These are phyloP conservation scores for Drosophila atripex DNA, from an alignment of 2,888 invertebrate genomes.

Conservation along the genomic window DNA sequence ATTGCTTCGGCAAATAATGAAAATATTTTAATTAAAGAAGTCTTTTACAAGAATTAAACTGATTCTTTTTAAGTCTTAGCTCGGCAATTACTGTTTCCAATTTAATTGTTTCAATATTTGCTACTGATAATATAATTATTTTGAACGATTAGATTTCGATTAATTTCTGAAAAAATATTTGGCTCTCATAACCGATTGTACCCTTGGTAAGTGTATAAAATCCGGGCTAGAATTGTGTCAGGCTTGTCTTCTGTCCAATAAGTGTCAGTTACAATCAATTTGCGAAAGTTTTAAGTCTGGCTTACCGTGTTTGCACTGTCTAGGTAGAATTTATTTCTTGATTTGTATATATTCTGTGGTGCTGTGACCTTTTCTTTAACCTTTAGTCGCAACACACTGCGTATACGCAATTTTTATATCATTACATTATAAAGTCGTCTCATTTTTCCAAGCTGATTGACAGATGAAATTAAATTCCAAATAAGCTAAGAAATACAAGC, in stretches of 20 bases:
- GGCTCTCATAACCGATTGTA: neutral
- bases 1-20: neutral
- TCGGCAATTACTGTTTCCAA: too few relatives aligned
- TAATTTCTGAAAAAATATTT: neutral
- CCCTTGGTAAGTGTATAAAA: neutral
- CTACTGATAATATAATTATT: too few relatives aligned
- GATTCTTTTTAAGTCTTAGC: too few relatives aligned
- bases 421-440: conserved; percentile 44
- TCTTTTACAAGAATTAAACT: too few relatives aligned
- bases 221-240: conserved; percentile 26
- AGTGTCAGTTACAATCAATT: conserved; percentile 82
- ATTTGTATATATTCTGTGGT: neutral
- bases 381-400: conserved; percentile 37
- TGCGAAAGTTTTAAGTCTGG: conserved; percentile 51
- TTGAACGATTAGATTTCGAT: too few relatives aligned
- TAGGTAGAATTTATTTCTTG: neutral
- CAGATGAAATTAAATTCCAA: conserved; percentile 58
- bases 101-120: too few relatives aligned
- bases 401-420: conserved; percentile 47
- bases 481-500: conserved; percentile 16
- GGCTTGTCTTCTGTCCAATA: conserved; percentile 78
- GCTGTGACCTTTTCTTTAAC: conserved; percentile 16
- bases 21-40: neutral
- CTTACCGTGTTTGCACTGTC: neutral
- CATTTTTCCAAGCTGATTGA: conserved; percentile 59